Evolutionary conservation across 1,140 invertebrate genomes (phyloP).

Genomic region (Ceratina australensis): DNA sequence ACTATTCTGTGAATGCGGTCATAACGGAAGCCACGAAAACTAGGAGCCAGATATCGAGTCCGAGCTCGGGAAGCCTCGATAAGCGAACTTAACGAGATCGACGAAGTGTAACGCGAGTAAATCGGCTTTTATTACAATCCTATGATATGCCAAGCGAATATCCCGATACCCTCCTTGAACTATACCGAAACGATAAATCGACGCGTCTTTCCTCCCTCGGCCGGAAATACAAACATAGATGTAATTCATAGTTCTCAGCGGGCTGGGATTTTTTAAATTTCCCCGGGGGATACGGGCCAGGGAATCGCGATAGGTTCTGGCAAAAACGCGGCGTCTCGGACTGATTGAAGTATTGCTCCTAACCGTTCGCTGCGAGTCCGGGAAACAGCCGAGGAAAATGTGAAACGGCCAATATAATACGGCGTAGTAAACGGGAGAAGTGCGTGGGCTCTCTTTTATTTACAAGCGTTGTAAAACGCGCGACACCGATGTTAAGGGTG

Average conservation of each 20-base stretch:
- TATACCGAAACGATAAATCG: neutral
- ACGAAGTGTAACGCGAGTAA: neutral
- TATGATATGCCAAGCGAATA: neutral
- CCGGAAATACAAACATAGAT: neutral
- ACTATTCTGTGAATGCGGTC: neutral
- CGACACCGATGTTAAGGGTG: neutral
- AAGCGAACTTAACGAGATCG: conserved; percentile 19
- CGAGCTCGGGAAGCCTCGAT: neutral
- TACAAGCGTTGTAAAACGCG: conserved; percentile 33
- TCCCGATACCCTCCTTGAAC: neutral
- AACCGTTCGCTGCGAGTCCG: conserved; percentile 14
- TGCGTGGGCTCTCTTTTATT: conserved; percentile 31
- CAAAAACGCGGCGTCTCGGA: conserved; percentile 14
- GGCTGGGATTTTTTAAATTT: conserved; percentile 60
- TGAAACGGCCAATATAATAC: conserved; percentile 44
- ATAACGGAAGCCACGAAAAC: conserved; percentile 13
- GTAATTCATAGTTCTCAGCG: neutral
- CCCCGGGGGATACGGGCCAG: conserved; percentile 19
- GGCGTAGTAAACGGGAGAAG: conserved; percentile 28
- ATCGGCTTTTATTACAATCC: neutral
- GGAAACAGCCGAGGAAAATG: conserved; percentile 19
- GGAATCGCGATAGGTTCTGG: conserved; percentile 21
- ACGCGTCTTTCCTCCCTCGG: neutral
- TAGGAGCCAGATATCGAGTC: neutral
- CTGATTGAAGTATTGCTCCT: conserved; percentile 45